A percentile compares a stretch with the other conserved stretches of the same genome.
Evolutionary conservation across 2,113 vertebrate genomes (phyloP).

Genomic region (Edolisoma coerulescens): DNA sequence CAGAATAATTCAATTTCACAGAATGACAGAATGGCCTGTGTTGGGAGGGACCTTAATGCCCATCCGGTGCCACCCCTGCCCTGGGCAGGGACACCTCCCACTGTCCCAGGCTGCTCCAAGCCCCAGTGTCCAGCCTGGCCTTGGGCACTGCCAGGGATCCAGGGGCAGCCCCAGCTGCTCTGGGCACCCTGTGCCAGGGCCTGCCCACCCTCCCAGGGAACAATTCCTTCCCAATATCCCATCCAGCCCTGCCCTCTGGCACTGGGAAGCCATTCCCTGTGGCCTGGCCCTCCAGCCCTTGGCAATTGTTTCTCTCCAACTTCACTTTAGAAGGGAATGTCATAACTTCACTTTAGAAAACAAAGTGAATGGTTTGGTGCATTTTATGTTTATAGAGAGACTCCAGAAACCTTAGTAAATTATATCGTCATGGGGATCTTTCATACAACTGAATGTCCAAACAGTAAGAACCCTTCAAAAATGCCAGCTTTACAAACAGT

Average conservation of each 20-base stretch:
- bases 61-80: accelerated
- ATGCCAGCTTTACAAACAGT: not conserved
- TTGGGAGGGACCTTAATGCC: accelerated
- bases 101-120: not conserved
- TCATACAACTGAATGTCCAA: slow-evolving; percentile 67
- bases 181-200: not conserved
- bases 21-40: not conserved
- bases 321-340: not conserved
- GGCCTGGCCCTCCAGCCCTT: accelerated
- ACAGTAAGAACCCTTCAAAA: not conserved
- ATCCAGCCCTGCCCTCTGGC: not conserved
- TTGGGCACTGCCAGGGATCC: not conserved
- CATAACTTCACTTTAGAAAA: not conserved
- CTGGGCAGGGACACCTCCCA: not conserved
- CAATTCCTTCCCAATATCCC: not conserved
- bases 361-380: not conserved
- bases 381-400: not conserved
- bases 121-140: not conserved
- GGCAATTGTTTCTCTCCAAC: not conserved
- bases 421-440: slow-evolving; percentile 67
- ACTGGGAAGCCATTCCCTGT: not conserved
- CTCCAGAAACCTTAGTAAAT: slow-evolving; percentile 69
- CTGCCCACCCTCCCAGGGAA: not conserved
- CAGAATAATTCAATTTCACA: not conserved
- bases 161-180: not conserved